Evolutionary conservation across 2,113 vertebrate species (phyloP).

Genomic region (Mustela lutreola): DNA sequence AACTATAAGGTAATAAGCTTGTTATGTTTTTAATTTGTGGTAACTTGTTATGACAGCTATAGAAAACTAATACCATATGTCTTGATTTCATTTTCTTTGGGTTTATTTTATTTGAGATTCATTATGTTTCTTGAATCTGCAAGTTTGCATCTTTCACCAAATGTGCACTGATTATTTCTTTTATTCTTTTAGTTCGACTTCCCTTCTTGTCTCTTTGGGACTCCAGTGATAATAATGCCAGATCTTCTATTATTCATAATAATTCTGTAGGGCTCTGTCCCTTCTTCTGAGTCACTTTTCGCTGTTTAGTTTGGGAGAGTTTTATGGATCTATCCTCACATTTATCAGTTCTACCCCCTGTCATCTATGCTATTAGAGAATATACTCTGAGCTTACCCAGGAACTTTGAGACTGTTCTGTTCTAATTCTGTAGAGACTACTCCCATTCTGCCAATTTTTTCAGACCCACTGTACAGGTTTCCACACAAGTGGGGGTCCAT

Average conservation of each 20-base stretch:
- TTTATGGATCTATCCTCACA: background rate
- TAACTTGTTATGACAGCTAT: background rate
- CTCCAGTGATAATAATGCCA: background rate
- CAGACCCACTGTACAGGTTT: background rate
- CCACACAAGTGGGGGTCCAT: background rate
- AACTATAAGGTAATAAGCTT: background rate
- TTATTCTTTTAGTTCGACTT: background rate
- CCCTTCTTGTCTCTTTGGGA: background rate
- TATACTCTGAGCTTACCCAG: background rate
- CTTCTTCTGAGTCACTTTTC: background rate
- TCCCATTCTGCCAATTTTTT: background rate
- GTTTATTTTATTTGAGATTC: background rate
- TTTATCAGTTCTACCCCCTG: background rate
- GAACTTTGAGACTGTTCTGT: background rate
- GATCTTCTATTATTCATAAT: background rate
- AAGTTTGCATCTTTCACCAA: background rate
- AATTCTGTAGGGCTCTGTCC: background rate
- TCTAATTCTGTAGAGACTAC: background rate
- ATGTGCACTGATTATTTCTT: background rate
- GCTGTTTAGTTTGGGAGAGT: background rate
- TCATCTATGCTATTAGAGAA: background rate
- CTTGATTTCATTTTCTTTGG: background rate
- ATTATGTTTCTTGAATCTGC: background rate
- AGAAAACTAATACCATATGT: background rate
- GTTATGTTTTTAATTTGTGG: background rate